Conservation (phyloP, 2,888 invertebrate species). For the Diarsia rubi region DNA sequence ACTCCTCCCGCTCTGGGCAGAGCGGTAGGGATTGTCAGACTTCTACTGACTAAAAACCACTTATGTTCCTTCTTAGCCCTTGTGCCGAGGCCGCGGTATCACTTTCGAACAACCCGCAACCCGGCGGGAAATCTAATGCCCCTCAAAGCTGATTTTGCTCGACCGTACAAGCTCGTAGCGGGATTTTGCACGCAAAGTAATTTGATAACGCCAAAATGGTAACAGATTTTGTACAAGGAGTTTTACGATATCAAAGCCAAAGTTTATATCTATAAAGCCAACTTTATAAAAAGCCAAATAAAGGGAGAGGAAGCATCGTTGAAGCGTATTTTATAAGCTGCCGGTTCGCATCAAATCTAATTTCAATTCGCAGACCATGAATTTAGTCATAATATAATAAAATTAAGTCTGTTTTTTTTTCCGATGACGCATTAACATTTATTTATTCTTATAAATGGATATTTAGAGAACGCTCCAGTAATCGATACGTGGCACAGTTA, state of each 20-base stretch:
- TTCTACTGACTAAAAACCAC: no score
- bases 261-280: not conserved
- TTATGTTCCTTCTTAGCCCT: no score
- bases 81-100: no score
- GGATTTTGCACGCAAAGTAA: not conserved
- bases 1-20: no score
- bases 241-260: not conserved
- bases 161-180: not conserved
- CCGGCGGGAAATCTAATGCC: no score
- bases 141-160: not conserved
- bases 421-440: conserved; percentile 67
- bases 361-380: conserved; percentile 28
- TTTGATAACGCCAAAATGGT: not conserved
- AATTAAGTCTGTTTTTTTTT: conserved; percentile 56
- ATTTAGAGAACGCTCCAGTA: conserved; percentile 67
- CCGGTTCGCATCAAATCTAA: conserved; percentile 37
- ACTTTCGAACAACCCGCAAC: no score
- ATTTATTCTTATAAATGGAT: conserved; percentile 71
- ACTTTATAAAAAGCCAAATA: not conserved
- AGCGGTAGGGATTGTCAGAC: no score
- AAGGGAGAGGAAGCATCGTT: not conserved
- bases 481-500: conserved; percentile 62
- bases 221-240: conserved; percentile 11
- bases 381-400: conserved; percentile 39
- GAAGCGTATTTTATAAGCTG: conserved; percentile 1